phyloP scores from a whole-genome alignment of 2,797 vertebrate genomes.

The Melanitta fusca region DNA sequence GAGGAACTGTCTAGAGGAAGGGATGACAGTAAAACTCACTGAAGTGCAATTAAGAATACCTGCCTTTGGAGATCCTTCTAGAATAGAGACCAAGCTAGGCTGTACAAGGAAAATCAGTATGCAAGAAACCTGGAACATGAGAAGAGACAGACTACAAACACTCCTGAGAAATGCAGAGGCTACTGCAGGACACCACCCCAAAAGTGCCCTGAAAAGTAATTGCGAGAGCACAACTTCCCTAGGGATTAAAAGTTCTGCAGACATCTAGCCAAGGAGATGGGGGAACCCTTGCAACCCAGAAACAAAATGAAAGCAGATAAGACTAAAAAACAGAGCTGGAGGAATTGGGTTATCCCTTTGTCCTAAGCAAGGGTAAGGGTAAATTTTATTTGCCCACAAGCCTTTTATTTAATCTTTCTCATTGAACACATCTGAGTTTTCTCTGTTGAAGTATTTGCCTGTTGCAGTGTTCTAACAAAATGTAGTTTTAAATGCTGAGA shows the following conservation, averaged over 20 bases:
- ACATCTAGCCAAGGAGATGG: not conserved
- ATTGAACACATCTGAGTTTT: not conserved
- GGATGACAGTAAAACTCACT: not conserved
- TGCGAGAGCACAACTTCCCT: not conserved
- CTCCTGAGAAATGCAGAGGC: not conserved
- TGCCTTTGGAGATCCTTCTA: not conserved
- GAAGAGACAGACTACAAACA: not conserved
- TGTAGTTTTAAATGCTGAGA: not conserved
- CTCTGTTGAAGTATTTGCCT: not conserved
- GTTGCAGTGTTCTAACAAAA: slow-evolving; percentile 13
- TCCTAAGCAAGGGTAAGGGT: not conserved
- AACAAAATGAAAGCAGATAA: not conserved
- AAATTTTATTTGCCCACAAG: not conserved
- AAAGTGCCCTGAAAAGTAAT: not conserved
- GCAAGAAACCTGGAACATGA: not conserved
- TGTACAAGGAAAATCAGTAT: not conserved
- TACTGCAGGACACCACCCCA: not conserved
- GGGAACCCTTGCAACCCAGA: not conserved
- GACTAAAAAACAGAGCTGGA: not conserved
- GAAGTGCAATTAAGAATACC: not conserved
- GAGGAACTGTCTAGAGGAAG: not conserved
- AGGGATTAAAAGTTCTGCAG: not conserved
- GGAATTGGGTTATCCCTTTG: not conserved
- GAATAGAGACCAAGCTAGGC: not conserved
- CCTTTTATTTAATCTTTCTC: not conserved